Evolutionary conservation across 2,797 vertebrate species (phyloP), one percentile per base, ranked within the genome.

Genomic region (Esox masquinongy): DNA sequence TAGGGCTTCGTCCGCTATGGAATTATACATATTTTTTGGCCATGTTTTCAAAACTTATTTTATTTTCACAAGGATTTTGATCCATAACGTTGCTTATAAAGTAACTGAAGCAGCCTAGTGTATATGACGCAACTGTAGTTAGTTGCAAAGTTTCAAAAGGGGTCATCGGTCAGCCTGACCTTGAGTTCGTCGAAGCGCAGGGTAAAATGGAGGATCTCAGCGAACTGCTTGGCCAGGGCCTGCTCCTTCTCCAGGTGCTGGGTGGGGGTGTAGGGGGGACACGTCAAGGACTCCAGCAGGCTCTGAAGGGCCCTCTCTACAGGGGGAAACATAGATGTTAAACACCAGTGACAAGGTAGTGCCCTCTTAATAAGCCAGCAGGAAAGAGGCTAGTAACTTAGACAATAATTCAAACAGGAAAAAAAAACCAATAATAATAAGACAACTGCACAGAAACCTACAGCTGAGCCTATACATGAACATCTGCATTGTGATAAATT

Each of bases 161-260:
- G 43, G 9, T 47, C 43, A 47, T 14, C 12, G 9, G 34, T 26
- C n/a, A 56, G 51, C 24, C 16, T 7, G 29, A 99, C 98, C 98
- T 99, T 99, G 68, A 99, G 96, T 78, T 99, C 98, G 83, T 99
- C 97, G 7, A 99, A 99, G 82, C 97, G 97, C 49, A 99, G 96
- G 1, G 98, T 99, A 89, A 99, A 99, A 93, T 99, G 98, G 26
- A 99, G 93, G 87, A 99, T 99, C 91, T 99, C 97, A 0, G 98
- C 98, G 34, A 99, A 99, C 88, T 99, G 97, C 87, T 99, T 99
- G 0, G 98, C 98, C 69, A 99, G 90, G 1, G 98, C 98, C 84
- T 99, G 98, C 79, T 99, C 97, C 73, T 95, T 94, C 92, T 99
- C 98, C 92, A 99, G 93, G 85, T 99, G 98, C 82, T 99, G 97